These are phyloP conservation scores for Pangasius djambal DNA, from an alignment of 2,797 vertebrate species.

Conservation along the genomic window DNA sequence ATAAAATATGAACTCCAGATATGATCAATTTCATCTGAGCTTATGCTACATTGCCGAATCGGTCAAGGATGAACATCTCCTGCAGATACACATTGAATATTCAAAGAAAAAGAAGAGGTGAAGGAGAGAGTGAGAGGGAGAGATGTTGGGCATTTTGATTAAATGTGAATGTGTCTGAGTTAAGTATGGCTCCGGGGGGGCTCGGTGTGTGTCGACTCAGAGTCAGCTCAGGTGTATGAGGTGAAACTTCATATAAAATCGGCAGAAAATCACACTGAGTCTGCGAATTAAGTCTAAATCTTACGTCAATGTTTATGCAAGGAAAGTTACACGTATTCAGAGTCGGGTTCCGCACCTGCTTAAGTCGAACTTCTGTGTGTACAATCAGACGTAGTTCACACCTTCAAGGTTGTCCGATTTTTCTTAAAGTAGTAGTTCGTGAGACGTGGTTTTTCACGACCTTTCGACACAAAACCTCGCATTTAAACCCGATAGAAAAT, in stretches of 20 bases:
- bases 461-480: background rate
- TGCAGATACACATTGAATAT: background rate
- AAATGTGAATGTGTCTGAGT: slow-evolving; percentile 14
- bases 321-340: background rate
- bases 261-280: background rate
- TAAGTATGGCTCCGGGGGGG: background rate
- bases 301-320: background rate
- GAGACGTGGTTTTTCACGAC: background rate
- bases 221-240: background rate
- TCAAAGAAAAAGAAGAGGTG: background rate
- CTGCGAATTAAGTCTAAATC: background rate
- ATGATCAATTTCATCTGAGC: background rate
- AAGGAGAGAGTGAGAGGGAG: background rate
- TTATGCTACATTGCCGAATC: background rate
- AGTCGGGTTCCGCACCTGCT: background rate
- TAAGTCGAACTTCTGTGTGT: background rate
- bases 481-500: background rate
- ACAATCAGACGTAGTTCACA: background rate
- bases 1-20: background rate
- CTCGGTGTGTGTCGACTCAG: background rate
- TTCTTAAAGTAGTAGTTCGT: background rate
- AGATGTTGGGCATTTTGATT: slow-evolving; percentile 16
- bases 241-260: background rate
- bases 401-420: background rate
- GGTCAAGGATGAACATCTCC: slow-evolving; percentile 32